A percentile compares a stretch with the other conserved stretches of the same genome.
Conservation (phyloP, 2,113 vertebrate species). For the Oceanodroma tethys region DNA sequence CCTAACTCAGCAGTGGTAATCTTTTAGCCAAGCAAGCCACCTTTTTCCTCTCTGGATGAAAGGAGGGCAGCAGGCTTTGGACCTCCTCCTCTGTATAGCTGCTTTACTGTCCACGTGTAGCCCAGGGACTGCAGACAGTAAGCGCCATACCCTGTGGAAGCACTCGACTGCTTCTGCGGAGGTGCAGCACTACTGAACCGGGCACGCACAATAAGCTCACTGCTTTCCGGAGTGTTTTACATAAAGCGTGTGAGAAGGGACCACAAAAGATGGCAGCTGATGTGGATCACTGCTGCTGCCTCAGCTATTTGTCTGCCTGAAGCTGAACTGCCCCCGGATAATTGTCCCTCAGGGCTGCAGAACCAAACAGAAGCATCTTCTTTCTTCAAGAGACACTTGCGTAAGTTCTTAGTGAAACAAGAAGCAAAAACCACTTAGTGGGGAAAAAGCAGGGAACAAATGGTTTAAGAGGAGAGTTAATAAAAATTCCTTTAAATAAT, state of each 20-base stretch:
- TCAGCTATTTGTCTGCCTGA: not conserved
- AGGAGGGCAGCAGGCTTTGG: not conserved
- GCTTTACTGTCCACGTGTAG: fast-evolving
- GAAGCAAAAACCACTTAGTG: not conserved
- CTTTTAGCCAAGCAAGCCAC: not conserved
- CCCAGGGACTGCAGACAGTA: not conserved
- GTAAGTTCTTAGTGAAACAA: not conserved
- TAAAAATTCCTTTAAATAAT: not conserved
- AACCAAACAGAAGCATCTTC: not conserved
- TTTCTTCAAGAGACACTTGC: not conserved
- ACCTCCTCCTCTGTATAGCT: not conserved
- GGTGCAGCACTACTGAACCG: not conserved
- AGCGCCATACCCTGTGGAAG: not conserved
- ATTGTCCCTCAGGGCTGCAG: fast-evolving
- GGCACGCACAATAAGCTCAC: fast-evolving
- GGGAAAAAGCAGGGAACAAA: not conserved
- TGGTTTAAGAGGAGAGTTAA: not conserved
- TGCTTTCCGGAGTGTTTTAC: not conserved
- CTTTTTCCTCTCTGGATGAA: not conserved
- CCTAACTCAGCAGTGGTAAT: not conserved
- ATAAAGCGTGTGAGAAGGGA: fast-evolving
- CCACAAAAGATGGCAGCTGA: not conserved
- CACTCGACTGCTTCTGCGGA: not conserved
- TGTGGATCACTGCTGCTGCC: not conserved
- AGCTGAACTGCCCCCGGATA: not conserved